Percentiles rank a stretch among this genome's conserved stretches.
phyloP scores from a whole-genome alignment of 2,797 vertebrate genomes.

The Gadopsis marmoratus region DNA sequence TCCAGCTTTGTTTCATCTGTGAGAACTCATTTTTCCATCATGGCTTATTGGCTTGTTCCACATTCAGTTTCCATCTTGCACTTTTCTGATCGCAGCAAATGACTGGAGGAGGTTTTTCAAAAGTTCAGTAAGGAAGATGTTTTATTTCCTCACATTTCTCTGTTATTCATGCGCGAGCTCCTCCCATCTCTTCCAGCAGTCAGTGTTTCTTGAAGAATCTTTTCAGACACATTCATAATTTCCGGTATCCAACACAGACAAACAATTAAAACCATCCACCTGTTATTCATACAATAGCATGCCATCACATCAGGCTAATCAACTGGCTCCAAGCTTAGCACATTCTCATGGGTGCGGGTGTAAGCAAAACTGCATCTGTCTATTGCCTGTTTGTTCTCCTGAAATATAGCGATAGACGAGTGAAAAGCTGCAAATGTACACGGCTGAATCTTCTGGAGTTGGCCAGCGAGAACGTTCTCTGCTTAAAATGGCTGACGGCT shows the following conservation, averaged over 20 bases:
- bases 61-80: slow-evolving; percentile 27
- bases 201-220: no score
- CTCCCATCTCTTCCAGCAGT: background rate
- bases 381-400: slow-evolving; percentile 6
- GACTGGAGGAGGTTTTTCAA: slow-evolving; percentile 9
- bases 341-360: background rate
- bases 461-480: background rate
- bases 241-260: background rate
- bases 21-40: slow-evolving; percentile 27
- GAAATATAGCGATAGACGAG: background rate
- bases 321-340: background rate
- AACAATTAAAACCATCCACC: slow-evolving; percentile 5
- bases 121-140: background rate
- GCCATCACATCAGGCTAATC: background rate
- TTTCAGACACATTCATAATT: background rate
- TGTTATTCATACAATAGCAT: background rate
- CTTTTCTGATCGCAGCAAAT: slow-evolving; percentile 5
- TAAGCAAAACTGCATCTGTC: slow-evolving; percentile 21
- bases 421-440: slow-evolving; percentile 10
- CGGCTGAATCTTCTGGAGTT: slow-evolving; percentile 2
- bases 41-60: slow-evolving; percentile 22
- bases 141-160: background rate
- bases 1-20: background rate
- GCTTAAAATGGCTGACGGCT: background rate
- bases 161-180: background rate